Evolutionary conservation across 2,113 vertebrate species (phyloP), one percentile per base, ranked within the genome.

Genomic region (Typhlomys cinereus): DNA sequence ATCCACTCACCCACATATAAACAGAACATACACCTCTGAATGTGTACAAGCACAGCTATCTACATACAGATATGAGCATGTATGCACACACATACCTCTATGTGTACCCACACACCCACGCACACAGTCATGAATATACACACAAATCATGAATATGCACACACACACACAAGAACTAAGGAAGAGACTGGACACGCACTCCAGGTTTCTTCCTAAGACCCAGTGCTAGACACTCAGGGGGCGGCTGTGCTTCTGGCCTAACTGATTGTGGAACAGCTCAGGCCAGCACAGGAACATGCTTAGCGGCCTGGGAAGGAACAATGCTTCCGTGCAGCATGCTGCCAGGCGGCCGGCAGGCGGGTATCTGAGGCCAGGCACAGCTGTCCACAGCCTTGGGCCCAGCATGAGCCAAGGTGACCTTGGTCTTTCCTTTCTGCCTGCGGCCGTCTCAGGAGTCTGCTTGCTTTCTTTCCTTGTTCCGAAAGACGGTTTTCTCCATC

Each of bases 181-280:
- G n/a, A n/a, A n/a, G n/a, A n/a, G n/a, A n/a, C n/a, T n/a, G n/a
- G n/a, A n/a, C n/a, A 46, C 8, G 73, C 17, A 8, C 1, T 0
- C 23, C n/a, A 67, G 31, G 71, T 7, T 62, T 14, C 12, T 2
- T 27, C 44, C 0, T 7, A 21, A 50, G 7, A 25, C 46, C 52
- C 46, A 36, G 64, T 0, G 12, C 89, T 1, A 15, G 64, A 23
- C 66, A 39, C 0, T 0, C 21, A 21, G 52, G 83, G 52, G 36
- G 3, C 21, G 4, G 62, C 15, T 11, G 0, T 7, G 39, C 27
- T 31, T 82, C 87, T 46, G 57, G 46, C 6, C 41, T 50, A 8
- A 31, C n/a, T 2, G 34, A 69, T 5, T 4, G 17, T 0, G 14
- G 0, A 1, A 31, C 4, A 7, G 7, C 15, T 0, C 1, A 0